Conservation (phyloP, 2,797 vertebrate species). For the Semaprochilodus insignis region DNA sequence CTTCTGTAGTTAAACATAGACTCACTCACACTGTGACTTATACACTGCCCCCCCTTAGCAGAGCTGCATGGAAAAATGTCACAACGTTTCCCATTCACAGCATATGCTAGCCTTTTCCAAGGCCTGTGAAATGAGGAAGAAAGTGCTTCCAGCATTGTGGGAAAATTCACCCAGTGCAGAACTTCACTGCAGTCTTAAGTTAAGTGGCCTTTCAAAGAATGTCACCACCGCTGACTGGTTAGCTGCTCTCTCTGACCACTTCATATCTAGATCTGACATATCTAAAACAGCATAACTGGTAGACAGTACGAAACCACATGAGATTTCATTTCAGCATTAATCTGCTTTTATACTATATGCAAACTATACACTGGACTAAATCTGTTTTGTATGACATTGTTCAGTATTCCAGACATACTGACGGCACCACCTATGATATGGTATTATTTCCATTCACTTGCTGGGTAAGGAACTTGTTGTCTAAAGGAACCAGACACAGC, state of each 20-base stretch:
- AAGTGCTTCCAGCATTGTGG: neutral
- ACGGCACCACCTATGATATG: too few species aligned
- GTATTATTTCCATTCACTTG: neutral
- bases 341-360: too few species aligned
- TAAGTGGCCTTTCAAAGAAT: neutral
- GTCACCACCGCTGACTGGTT: neutral
- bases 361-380: too few species aligned
- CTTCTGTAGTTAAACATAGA: slow-evolving; percentile 4
- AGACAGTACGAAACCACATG: neutral
- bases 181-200: slow-evolving; percentile 7
- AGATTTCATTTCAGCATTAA: too few species aligned
- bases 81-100: slow-evolving; percentile 5
- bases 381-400: too few species aligned
- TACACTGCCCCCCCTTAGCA: neutral
- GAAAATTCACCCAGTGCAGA: slow-evolving; percentile 22
- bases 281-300: neutral
- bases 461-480: neutral
- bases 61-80: slow-evolving; percentile 23
- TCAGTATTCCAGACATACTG: too few species aligned
- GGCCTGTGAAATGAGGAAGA: slow-evolving; percentile 12
- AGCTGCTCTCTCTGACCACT: neutral
- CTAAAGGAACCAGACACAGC: neutral
- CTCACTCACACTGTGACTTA: slow-evolving; percentile 16
- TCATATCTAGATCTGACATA: neutral
- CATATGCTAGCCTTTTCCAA: neutral